Conservation (phyloP, 2,888 invertebrate species). For the Phaonia tiefii region DNA sequence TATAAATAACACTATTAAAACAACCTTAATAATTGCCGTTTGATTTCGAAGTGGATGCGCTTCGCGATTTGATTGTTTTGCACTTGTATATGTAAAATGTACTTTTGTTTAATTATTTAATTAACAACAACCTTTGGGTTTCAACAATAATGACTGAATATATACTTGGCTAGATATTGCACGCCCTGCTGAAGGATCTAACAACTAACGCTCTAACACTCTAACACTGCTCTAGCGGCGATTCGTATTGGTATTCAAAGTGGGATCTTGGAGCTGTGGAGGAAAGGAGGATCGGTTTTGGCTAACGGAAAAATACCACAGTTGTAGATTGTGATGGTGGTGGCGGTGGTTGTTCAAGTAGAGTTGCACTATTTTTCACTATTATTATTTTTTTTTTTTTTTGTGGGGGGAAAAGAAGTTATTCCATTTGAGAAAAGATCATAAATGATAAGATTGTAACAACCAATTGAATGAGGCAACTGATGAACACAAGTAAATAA, state of each 20-base stretch:
- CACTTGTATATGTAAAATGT: neutral
- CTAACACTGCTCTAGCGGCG: too few relatives aligned
- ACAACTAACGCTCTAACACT: too few relatives aligned
- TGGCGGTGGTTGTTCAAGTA: slow-evolving; percentile 51
- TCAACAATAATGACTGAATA: neutral
- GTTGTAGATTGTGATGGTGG: slow-evolving; percentile 47
- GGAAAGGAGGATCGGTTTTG: neutral
- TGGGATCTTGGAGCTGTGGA: too few relatives aligned
- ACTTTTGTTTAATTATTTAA: slow-evolving; percentile 6
- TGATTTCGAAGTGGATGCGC: slow-evolving; percentile 2
- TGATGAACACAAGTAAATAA: too few relatives aligned
- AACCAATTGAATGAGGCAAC: slow-evolving; percentile 2
- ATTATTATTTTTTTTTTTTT: too few relatives aligned
- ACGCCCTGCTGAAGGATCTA: neutral
- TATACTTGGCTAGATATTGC: slow-evolving; percentile 9
- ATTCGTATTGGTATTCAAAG: too few relatives aligned
- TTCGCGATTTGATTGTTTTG: too few relatives aligned
- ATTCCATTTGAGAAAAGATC: neutral
- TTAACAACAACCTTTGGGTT: slow-evolving; percentile 32
- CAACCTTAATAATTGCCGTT: slow-evolving; percentile 56
- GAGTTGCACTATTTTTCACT: slow-evolving; percentile 10
- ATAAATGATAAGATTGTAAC: slow-evolving; percentile 20
- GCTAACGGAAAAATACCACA: neutral
- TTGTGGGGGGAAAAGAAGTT: neutral
- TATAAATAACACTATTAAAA: slow-evolving; percentile 45